Evolutionary conservation across 2,888 invertebrate genomes (phyloP).

Genomic region (Athripsodes cinereus): DNA sequence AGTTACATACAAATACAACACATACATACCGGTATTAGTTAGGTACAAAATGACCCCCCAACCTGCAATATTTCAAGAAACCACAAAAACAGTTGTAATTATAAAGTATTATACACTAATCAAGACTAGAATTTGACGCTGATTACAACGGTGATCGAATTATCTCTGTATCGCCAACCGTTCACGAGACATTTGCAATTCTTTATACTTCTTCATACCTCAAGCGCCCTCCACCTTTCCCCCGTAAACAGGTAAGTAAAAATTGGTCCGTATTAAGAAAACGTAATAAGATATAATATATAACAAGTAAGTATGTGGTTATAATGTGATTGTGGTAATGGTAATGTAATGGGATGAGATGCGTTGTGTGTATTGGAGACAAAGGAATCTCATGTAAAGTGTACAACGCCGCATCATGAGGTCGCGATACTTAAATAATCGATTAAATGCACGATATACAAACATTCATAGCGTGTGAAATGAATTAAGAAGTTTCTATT

Average conservation of each 20-base stretch:
- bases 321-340: no score
- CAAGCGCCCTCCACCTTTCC: no score
- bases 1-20: no score
- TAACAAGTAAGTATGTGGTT: no score
- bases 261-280: no score
- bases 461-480: no score
- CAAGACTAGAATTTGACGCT: slow-evolving; percentile 17
- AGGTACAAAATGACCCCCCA: slow-evolving; percentile 3
- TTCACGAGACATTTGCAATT: slow-evolving; percentile 1
- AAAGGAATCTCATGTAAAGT: background rate
- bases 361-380: background rate
- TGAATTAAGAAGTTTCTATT: background rate
- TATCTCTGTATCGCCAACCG: background rate
- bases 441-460: background rate
- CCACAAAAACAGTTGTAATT: background rate
- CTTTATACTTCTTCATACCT: background rate
- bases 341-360: background rate
- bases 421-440: background rate
- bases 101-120: slow-evolving; percentile 18
- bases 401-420: background rate
- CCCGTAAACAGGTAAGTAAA: no score
- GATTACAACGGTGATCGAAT: slow-evolving; percentile 10
- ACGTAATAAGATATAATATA: no score
- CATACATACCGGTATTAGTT: no score
- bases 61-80: background rate